Base-by-base conservation (phyloP, 1,140 invertebrate genomes). In the Cydia pomonella region DNA sequence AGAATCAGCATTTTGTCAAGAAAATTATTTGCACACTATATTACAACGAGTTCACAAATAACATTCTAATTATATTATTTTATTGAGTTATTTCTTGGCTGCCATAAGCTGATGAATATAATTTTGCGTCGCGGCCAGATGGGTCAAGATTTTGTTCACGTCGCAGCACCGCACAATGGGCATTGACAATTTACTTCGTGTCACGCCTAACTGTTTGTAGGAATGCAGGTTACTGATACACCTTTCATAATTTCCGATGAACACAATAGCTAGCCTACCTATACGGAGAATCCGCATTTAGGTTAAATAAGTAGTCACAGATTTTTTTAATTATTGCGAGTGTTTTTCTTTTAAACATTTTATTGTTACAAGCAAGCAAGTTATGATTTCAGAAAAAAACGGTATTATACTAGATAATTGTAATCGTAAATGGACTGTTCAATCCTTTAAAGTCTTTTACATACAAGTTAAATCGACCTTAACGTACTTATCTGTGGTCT, bases 71-170 rank as follows among this genome's bases (percentile, higher is more conserved):
- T 53, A 53, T 53, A 53, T 18, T 53, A 18, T 53, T 59, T 59
- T 59, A 59, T 59, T 23, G 53, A 59, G 53, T 59, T 59, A 59
- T 59, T 59, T 59, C 18, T 59, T 59, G 53, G 53, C 53, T 59
- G 53, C 53, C 53, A 59, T 59, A 59, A 23, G 53, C 53, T 59
- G 18, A 59, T 59, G 53, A 59, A 59, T 59, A 59, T 59, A 59
- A 59, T 59, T 59, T 59, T 59, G 53, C 53, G 10, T 23, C 53
- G 53, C 53, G 21, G 53, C 53, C 53, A 59, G 53, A 59, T 59
- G 53, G 53, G 53, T 59, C 53, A 59, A 59, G 53, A 59, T 59
- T 59, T 59, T 59, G 53, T 59, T 59, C 53, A 59, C 53, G 53
- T 59, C 18, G 53, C 47, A 6, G 53, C 47, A 6, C 4, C 18